Evolutionary conservation across 2,113 vertebrate species (phyloP).

Genomic region (Brienomyrus longianalis): DNA sequence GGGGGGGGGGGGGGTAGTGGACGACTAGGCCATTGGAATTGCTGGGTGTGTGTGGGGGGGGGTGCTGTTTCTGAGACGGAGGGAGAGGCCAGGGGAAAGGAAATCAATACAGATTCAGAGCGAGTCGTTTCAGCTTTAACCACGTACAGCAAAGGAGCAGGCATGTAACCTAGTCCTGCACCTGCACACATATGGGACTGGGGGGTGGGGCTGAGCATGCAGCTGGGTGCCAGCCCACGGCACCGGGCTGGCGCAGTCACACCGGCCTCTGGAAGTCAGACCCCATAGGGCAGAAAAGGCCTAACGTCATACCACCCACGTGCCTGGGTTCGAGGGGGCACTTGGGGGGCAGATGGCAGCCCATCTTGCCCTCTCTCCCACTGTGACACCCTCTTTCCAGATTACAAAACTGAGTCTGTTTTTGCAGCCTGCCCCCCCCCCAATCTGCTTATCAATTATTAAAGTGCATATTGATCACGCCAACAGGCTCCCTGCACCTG

Average conservation of each 20-base stretch:
- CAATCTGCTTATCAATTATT: slow-evolving; percentile 65
- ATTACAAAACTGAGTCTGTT: slow-evolving; percentile 47
- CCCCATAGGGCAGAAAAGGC: background rate
- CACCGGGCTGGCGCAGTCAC: background rate
- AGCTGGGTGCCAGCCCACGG: background rate
- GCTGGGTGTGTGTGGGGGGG: slow-evolving; percentile 8
- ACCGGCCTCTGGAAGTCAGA: background rate
- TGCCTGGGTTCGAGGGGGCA: background rate
- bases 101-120: slow-evolving; percentile 62
- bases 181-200: background rate
- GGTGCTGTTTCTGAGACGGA: slow-evolving; percentile 23
- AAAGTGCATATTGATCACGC: slow-evolving; percentile 63
- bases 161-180: slow-evolving; percentile 54
- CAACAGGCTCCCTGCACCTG: slow-evolving; percentile 51
- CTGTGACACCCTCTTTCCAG: background rate
- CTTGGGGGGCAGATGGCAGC: background rate
- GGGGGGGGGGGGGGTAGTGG: slow-evolving; percentile 9
- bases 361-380: background rate
- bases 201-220: background rate
- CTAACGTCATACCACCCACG: background rate
- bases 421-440: slow-evolving; percentile 31
- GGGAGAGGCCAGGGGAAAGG: slow-evolving; percentile 45
- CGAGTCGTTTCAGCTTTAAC: slow-evolving; percentile 62
- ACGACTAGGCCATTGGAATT: slow-evolving; percentile 19
- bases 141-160: slow-evolving; percentile 47